Conservation (phyloP, 2,888 invertebrate genomes). For the Sthenelais limicola region DNA sequence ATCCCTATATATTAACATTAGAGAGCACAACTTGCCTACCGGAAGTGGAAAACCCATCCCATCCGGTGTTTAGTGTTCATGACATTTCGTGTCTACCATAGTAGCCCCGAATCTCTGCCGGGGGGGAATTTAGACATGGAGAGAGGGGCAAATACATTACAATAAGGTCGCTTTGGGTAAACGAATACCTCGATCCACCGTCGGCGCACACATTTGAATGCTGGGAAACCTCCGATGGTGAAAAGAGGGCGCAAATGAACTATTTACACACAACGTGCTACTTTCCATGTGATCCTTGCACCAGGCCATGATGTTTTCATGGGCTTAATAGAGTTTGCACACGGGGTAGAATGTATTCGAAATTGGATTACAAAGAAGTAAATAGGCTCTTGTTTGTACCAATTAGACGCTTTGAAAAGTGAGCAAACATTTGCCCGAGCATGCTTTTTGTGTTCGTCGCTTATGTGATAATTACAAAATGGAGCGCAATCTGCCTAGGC, state of each 20-base stretch:
- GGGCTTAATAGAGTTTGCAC: constrained; percentile 27
- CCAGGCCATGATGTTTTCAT: background rate
- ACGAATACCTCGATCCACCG: too few species aligned
- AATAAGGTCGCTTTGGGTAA: too few species aligned
- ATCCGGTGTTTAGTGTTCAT: too few species aligned
- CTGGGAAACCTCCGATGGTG: constrained; percentile 12
- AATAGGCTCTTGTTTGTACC: constrained; percentile 19
- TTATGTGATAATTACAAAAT: background rate
- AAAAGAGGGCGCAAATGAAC: constrained; percentile 8
- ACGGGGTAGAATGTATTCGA: constrained; percentile 26
- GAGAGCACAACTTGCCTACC: too few species aligned
- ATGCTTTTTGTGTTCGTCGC: background rate
- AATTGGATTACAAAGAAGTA: constrained; percentile 35
- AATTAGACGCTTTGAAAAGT: constrained; percentile 14
- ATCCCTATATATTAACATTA: too few species aligned
- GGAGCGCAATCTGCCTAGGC: background rate
- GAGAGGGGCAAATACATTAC: too few species aligned
- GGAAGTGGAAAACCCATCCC: too few species aligned
- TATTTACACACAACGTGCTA: constrained; percentile 14
- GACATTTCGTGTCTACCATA: too few species aligned
- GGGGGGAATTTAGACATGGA: too few species aligned
- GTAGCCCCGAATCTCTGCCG: too few species aligned
- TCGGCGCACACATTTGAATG: too few species aligned
- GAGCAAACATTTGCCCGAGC: background rate
- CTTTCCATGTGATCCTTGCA: too few species aligned